Evolutionary conservation across 2,113 vertebrate species (phyloP), one percentile per base, ranked within the genome.

Genomic region (Chaetorhynchus papuensis): DNA sequence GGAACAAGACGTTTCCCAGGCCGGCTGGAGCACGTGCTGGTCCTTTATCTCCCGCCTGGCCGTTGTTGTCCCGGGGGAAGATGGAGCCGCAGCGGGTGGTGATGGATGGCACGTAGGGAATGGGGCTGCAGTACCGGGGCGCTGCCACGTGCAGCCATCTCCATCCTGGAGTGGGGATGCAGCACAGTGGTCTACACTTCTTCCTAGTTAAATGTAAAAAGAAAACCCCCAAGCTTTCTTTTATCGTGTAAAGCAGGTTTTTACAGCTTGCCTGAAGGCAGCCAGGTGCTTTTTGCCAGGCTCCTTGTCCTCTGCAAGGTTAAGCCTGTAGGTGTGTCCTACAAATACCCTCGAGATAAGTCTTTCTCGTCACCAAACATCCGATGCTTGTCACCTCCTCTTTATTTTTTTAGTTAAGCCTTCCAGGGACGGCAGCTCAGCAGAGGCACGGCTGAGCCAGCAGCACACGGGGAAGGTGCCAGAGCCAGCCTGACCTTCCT

Each of bases 71-170:
- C 69, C 22, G 6, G 49, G 39, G 56, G 61, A 39, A 28, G 93
- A 49, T 63, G 57, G 89, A 66, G 26, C 81, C 5, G 71, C 26
- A 52, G 61, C 45, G 83, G 8, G 31, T 2, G 92, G 95, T 98
- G 98, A 81, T 44, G 64, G 47, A 30, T 89, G 71, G 96, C 98
- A 98, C 97, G 97, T 97, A 98, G 93, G 53, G 68, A 59, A 82
- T 87, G 83, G 63, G 86, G 72, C 94, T 97, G 97, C 96, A 97
- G 91, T 98, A 94, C 95, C 86, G 42, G 10, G 39, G 1, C 1
- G 14, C 83, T 53, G 91, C 97, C 93, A 35, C 4, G 64, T n/a
- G 69, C 95, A 84, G 74, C 63, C 1, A 16, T 35, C 61, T 41
- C 37, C 66, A 3, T 33, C 74, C 59, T 5, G 47, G 22, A 31